phyloP scores from a whole-genome alignment of 2,113 vertebrate species.

The Saccopteryx leptura region DNA sequence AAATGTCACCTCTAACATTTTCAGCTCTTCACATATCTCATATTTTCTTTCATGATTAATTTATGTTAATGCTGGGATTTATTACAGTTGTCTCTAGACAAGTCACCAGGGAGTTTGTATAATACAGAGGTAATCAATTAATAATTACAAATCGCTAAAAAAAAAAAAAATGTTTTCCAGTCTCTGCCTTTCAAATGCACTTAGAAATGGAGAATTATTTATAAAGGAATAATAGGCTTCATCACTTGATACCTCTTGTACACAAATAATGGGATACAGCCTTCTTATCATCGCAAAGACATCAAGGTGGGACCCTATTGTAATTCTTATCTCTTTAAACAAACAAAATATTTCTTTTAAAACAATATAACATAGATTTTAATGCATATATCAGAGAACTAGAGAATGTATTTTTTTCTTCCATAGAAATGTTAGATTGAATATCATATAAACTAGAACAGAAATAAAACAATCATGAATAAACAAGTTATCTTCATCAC shows the following conservation, averaged over 20 bases:
- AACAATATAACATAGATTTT: constrained; percentile 49
- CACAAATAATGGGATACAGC: background rate
- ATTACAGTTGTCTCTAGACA: constrained; percentile 52
- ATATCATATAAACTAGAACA: constrained; percentile 55
- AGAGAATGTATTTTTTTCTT: background rate
- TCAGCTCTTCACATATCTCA: constrained; percentile 47
- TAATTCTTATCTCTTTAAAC: background rate
- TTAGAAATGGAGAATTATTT: constrained; percentile 34
- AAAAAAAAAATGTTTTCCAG: constrained; percentile 57
- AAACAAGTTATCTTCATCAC: constrained; percentile 62
- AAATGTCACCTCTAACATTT: constrained; percentile 78
- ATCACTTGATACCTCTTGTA: background rate
- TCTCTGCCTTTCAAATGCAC: background rate
- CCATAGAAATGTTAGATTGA: constrained; percentile 65
- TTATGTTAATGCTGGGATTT: constrained; percentile 65
- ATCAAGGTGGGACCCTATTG: background rate
- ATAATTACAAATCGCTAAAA: constrained; percentile 52
- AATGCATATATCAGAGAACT: constrained; percentile 33
- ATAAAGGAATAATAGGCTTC: background rate
- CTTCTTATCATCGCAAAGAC: background rate
- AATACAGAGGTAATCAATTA: constrained; percentile 67
- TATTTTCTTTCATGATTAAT: constrained; percentile 72
- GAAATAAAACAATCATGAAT: background rate
- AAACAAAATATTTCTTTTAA: constrained; percentile 14
- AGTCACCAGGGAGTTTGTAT: constrained; percentile 55